Conservation (phyloP, 2,888 invertebrate genomes). For the Dasypogon diadema region DNA sequence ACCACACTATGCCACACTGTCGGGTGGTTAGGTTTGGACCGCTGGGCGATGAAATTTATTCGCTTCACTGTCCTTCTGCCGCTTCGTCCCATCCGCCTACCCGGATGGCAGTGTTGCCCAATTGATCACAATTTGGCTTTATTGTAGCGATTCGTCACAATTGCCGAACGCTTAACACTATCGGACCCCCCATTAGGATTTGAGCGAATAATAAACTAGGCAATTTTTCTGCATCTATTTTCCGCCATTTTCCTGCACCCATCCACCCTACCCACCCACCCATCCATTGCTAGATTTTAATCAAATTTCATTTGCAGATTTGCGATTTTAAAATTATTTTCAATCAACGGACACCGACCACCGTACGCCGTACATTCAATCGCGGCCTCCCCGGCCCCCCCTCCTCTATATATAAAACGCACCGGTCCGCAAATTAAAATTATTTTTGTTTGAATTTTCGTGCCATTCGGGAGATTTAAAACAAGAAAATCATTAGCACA, state of each 20-base stretch:
- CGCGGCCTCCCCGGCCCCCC: neutral
- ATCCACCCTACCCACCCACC: neutral
- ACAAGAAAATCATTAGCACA: slow-evolving; percentile 48
- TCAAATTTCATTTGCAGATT: slow-evolving; percentile 49
- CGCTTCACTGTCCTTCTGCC: too few relatives aligned
- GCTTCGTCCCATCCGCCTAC: neutral
- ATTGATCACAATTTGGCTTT: slow-evolving; percentile 38
- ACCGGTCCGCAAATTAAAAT: slow-evolving; percentile 39
- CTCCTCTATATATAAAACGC: too few relatives aligned
- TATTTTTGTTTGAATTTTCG: slow-evolving; percentile 44
- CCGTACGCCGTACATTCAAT: neutral
- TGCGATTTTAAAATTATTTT: slow-evolving; percentile 50
- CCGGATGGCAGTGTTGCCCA: slow-evolving; percentile 7
- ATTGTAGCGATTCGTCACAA: slow-evolving; percentile 43
- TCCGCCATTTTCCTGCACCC: neutral
- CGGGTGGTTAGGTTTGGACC: too few relatives aligned
- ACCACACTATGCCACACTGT: too few relatives aligned
- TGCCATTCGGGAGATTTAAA: slow-evolving; percentile 46
- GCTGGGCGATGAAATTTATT: slow-evolving; percentile 14
- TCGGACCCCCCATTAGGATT: slow-evolving; percentile 35
- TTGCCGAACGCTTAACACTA: slow-evolving; percentile 35
- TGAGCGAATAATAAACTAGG: slow-evolving; percentile 35
- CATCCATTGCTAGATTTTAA: slow-evolving; percentile 29
- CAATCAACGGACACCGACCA: slow-evolving; percentile 20
- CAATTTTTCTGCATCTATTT: slow-evolving; percentile 19